These are phyloP conservation scores for Pristionchus arcanus DNA, from an alignment of 2,888 invertebrate genomes.

Conservation along the genomic window DNA sequence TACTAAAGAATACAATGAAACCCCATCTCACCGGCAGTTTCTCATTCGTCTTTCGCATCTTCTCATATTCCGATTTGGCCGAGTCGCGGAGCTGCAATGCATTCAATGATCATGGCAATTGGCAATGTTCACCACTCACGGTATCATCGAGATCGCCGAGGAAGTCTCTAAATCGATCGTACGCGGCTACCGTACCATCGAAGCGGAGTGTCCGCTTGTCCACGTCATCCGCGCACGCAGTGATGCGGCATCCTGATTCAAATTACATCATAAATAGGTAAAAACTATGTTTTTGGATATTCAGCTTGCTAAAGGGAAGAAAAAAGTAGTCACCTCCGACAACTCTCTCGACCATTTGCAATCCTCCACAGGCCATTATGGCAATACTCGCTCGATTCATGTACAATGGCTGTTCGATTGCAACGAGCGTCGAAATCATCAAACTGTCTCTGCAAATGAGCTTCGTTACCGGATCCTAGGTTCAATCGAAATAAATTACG, in stretches of 20 bases:
- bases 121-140: neutral
- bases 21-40: neutral
- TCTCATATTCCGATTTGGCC: neutral
- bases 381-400: conserved; percentile 13
- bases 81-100: neutral
- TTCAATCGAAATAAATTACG: neutral
- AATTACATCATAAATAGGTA: neutral
- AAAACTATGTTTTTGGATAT: neutral
- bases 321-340: neutral
- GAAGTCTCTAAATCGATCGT: conserved; percentile 22
- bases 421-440: neutral
- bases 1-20: neutral
- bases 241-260: conserved; percentile 7
- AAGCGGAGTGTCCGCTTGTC: conserved; percentile 15
- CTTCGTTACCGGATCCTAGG: neutral
- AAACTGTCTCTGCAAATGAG: neutral
- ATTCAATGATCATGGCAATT: neutral
- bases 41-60: neutral
- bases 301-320: neutral
- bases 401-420: neutral
- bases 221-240: neutral
- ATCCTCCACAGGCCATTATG: neutral
- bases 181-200: conserved; percentile 41
- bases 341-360: neutral
- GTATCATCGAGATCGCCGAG: conserved; percentile 25